Conservation (phyloP, 2,888 invertebrate species). For the Trimorus sp. region DNA sequence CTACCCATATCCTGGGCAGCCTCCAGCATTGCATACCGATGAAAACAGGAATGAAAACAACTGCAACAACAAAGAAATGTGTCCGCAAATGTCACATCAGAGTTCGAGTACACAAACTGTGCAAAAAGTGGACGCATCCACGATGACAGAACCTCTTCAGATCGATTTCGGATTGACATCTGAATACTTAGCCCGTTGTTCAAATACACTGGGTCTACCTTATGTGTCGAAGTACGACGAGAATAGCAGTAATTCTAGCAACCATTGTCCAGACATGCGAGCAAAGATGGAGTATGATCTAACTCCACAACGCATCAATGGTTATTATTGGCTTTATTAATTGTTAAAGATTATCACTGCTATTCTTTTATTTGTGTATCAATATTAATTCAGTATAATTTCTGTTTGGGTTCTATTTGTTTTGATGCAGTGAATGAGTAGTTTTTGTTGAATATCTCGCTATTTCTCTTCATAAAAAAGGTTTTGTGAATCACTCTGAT, state of each 20-base stretch:
- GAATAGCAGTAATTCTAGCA: slow-evolving; percentile 72
- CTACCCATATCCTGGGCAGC: slow-evolving; percentile 72
- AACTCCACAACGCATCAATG: slow-evolving; percentile 78
- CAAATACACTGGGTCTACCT: slow-evolving; percentile 77
- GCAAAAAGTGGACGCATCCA: slow-evolving; percentile 79
- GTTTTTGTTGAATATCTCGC: too few relatives aligned
- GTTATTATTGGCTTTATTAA: slow-evolving; percentile 61
- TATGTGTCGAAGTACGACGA: slow-evolving; percentile 76
- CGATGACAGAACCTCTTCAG: slow-evolving; percentile 80
- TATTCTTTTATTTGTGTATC: too few relatives aligned
- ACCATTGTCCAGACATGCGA: slow-evolving; percentile 72
- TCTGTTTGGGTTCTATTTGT: too few relatives aligned
- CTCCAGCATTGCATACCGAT: slow-evolving; percentile 73
- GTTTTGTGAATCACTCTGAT: too few relatives aligned
- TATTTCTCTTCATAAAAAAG: too few relatives aligned
- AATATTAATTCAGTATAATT: too few relatives aligned
- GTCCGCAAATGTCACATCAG: slow-evolving; percentile 72
- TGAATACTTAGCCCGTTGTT: slow-evolving; percentile 79
- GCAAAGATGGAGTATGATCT: slow-evolving; percentile 77
- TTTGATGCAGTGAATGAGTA: too few relatives aligned
- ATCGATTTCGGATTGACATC: slow-evolving; percentile 79
- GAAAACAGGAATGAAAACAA: slow-evolving; percentile 79
- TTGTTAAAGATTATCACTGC: too few relatives aligned
- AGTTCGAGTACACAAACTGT: slow-evolving; percentile 76
- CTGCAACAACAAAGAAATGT: slow-evolving; percentile 76